Evolutionary conservation across 92 coral and sea anemone genomes (phyloP).

Genomic region (Virgularia gustaviana): DNA sequence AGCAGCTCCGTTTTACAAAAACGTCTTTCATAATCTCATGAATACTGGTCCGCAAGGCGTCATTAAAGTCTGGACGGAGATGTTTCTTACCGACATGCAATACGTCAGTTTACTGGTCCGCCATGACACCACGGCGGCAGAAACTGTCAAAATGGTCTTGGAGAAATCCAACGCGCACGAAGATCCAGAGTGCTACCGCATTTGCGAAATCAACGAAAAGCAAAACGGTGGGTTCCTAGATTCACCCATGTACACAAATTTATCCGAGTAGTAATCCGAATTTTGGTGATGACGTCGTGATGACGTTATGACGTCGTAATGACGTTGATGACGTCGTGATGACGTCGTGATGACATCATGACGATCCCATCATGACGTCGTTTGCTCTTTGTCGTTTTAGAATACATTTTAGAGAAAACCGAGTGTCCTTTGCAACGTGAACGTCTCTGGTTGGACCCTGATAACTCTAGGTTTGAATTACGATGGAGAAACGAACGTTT

Average conservation of each 20-base stretch:
- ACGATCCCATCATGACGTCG: neutral
- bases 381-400: conserved; percentile 35
- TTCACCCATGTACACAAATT: neutral
- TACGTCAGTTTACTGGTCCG: conserved; percentile 88
- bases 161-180: conserved; percentile 76
- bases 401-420: conserved; percentile 54
- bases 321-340: too few relatives aligned
- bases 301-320: too few relatives aligned
- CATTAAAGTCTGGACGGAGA: conserved; percentile 84
- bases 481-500: conserved; percentile 82
- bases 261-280: too few relatives aligned
- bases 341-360: too few relatives aligned
- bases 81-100: conserved; percentile 75
- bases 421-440: conserved; percentile 82
- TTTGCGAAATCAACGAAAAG: conserved; percentile 69
- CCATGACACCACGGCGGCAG: conserved; percentile 80
- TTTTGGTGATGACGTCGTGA: neutral
- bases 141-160: conserved; percentile 82
- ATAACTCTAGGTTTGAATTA: conserved; percentile 84
- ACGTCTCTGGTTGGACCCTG: conserved; percentile 94
- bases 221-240: conserved; percentile 68
- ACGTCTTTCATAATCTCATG: conserved; percentile 79
- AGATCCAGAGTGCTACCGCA: conserved; percentile 76
- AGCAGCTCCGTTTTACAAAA: conserved; percentile 57
- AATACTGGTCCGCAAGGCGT: conserved; percentile 94